phyloP scores from a whole-genome alignment of 2,797 vertebrate species.

The Molossus alvarezi region DNA sequence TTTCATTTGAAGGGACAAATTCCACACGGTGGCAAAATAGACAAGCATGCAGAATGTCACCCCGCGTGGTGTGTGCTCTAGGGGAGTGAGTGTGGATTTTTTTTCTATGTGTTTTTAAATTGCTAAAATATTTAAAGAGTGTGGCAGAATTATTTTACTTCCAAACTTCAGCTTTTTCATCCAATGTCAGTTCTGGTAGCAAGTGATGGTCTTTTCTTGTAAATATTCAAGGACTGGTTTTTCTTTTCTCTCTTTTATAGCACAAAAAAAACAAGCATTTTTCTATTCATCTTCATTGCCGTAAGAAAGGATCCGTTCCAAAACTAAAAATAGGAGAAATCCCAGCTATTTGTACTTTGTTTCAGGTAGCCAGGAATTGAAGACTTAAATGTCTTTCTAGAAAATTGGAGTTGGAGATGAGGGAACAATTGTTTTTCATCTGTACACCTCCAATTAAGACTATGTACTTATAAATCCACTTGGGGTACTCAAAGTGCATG shows the following conservation, averaged over 20 bases:
- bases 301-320: not conserved
- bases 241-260: constrained; percentile 22
- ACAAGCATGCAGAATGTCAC: not conserved
- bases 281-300: constrained; percentile 56
- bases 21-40: not conserved
- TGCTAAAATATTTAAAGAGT: constrained; percentile 62
- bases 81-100: not conserved
- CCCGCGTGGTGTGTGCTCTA: not conserved
- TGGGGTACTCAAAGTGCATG: constrained; percentile 16
- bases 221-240: constrained; percentile 64
- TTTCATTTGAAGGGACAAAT: constrained; percentile 72
- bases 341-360: constrained; percentile 27
- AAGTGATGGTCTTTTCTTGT: constrained; percentile 52
- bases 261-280: constrained; percentile 62
- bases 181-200: not conserved
- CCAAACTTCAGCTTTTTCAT: constrained; percentile 70
- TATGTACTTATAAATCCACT: constrained; percentile 47
- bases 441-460: constrained; percentile 11
- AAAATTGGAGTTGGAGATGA: constrained; percentile 66
- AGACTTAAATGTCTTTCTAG: constrained; percentile 62
- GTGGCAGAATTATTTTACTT: constrained; percentile 66
- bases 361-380: constrained; percentile 36
- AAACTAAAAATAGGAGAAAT: constrained; percentile 64
- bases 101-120: constrained; percentile 39
- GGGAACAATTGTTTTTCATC: constrained; percentile 59